Percentiles rank a stretch among this genome's conserved stretches.
Evolutionary conservation across 2,797 vertebrate species (phyloP).

Genomic region (Coluber constrictor): DNA sequence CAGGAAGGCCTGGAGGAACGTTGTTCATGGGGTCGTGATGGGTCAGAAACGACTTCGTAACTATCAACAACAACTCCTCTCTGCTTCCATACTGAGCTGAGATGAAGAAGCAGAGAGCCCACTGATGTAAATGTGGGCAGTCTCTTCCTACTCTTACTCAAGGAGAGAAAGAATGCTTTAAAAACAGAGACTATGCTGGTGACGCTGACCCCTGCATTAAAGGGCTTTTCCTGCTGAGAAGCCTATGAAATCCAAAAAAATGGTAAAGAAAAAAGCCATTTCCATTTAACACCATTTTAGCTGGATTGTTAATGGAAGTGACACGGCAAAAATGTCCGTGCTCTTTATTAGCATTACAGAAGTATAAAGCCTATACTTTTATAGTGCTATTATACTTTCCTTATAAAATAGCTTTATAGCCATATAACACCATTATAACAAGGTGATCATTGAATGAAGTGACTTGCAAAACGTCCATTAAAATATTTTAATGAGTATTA

Average conservation of each 20-base stretch:
- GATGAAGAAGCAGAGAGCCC: not conserved
- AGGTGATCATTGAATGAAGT: not conserved
- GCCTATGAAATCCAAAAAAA: not conserved
- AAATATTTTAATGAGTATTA: not conserved
- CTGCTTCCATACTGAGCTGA: not conserved
- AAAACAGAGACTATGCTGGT: not conserved
- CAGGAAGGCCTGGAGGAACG: too few species aligned
- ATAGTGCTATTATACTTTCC: not conserved
- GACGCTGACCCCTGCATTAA: not conserved
- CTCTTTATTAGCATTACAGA: not conserved
- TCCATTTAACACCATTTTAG: not conserved
- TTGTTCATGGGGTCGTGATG: too few species aligned
- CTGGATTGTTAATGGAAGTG: not conserved
- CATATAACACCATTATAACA: not conserved
- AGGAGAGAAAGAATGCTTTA: not conserved
- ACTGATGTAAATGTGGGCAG: not conserved
- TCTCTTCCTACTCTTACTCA: not conserved
- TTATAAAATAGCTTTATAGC: not conserved
- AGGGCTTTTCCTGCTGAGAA: not conserved
- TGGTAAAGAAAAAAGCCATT: not conserved
- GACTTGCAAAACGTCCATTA: not conserved
- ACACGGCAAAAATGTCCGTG: not conserved
- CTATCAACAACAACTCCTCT: not conserved
- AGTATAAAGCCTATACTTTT: not conserved
- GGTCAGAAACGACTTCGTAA: too few species aligned